Evolutionary conservation across 2,113 vertebrate genomes (phyloP).

Genomic region (Thamnaconus septentrionalis): DNA sequence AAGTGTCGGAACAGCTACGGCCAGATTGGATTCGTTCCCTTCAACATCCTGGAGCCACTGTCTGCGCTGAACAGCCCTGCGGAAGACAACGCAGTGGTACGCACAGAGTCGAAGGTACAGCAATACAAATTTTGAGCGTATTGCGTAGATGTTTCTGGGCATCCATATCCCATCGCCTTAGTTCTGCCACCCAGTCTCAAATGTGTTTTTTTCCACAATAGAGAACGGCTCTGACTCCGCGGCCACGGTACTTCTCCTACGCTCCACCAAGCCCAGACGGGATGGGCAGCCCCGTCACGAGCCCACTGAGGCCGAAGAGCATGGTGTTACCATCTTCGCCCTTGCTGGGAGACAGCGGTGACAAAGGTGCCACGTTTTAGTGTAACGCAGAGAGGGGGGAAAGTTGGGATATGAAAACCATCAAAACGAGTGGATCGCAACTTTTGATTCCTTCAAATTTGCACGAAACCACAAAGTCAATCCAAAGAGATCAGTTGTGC

Average conservation of each 20-base stretch:
- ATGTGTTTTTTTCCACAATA: constrained; percentile 12
- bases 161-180: too few species aligned
- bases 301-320: constrained; percentile 31
- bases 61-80: constrained; percentile 49
- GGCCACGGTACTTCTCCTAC: constrained; percentile 40
- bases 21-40: constrained; percentile 79
- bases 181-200: too few species aligned
- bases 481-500: too few species aligned
- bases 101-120: constrained; percentile 57
- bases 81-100: constrained; percentile 22
- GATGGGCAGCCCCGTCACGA: constrained; percentile 3
- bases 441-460: too few species aligned
- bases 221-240: constrained; percentile 25
- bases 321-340: constrained; percentile 25
- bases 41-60: constrained; percentile 76
- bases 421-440: too few species aligned
- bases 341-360: constrained; percentile 29
- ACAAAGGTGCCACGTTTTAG: constrained; percentile 47
- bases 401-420: too few species aligned
- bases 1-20: constrained; percentile 77
- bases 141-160: too few species aligned
- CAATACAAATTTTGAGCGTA: not conserved
- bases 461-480: too few species aligned
- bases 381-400: too few species aligned
- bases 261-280: constrained; percentile 15